Percentiles rank a stretch among this genome's conserved stretches.
Evolutionary conservation across 1,140 invertebrate species (phyloP).

Genomic region (Magallana ariakensis): DNA sequence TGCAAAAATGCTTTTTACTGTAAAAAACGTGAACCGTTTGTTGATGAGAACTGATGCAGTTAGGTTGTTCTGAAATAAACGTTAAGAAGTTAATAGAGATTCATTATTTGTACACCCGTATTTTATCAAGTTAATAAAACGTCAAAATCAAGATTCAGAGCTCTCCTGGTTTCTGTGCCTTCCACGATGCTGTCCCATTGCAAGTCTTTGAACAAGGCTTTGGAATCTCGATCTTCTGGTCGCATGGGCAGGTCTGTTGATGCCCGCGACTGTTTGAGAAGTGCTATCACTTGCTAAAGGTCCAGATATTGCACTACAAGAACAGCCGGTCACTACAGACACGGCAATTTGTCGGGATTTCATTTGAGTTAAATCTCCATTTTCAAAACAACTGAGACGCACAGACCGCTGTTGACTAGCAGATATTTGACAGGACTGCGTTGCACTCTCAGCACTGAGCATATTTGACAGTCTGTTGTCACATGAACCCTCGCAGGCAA

Average conservation of each 20-base stretch:
- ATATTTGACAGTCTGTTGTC: constrained; percentile 20
- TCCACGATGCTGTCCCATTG: background rate
- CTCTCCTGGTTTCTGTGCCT: background rate
- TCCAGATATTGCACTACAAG: background rate
- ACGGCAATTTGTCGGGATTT: background rate
- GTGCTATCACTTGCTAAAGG: background rate
- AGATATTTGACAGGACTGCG: constrained; percentile 1
- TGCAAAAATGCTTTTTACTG: too few relatives aligned
- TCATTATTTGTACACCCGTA: constrained; percentile 11
- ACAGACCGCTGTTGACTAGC: background rate
- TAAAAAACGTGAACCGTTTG: too few relatives aligned
- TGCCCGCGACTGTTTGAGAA: background rate
- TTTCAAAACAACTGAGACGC: constrained; percentile 4
- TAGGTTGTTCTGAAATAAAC: too few relatives aligned
- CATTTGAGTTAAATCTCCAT: constrained; percentile 16
- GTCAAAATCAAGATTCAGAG: background rate
- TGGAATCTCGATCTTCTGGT: background rate
- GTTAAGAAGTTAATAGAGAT: too few relatives aligned
- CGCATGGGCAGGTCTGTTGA: background rate
- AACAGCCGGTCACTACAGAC: background rate
- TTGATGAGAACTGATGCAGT: too few relatives aligned
- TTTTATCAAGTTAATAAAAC: background rate
- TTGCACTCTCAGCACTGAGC: background rate
- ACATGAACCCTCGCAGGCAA: background rate
- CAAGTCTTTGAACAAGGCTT: background rate